These are phyloP conservation scores for Eumeta japonica DNA, from an alignment of 1,140 invertebrate species.

Conservation along the genomic window DNA sequence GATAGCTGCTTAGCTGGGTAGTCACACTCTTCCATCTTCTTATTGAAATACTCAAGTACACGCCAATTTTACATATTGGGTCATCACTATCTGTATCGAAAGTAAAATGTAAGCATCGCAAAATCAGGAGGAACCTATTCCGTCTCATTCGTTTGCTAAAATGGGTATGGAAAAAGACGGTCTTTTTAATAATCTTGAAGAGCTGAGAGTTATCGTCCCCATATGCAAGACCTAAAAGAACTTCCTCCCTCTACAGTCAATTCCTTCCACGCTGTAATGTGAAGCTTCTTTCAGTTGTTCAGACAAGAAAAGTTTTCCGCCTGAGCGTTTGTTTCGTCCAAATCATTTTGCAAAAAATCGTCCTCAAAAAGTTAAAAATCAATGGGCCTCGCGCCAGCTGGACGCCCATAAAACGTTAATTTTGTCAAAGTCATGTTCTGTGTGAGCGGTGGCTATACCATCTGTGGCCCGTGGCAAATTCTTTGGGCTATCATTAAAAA, in stretches of 20 bases:
- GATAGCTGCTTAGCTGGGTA: constrained; percentile 28
- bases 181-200: constrained; percentile 30
- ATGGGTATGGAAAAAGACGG: constrained; percentile 15
- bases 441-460: too few relatives aligned
- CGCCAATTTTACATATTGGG: constrained; percentile 13
- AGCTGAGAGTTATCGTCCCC: constrained; percentile 21
- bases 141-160: constrained; percentile 20
- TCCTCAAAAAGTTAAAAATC: constrained; percentile 12
- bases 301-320: too few relatives aligned
- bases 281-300: too few relatives aligned
- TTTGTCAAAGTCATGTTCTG: too few relatives aligned
- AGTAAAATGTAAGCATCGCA: constrained; percentile 22
- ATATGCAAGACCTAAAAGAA: constrained; percentile 29
- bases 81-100: constrained; percentile 11
- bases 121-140: constrained; percentile 26
- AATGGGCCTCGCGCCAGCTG: too few relatives aligned
- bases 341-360: constrained; percentile 5
- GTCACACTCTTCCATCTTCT: constrained; percentile 19
- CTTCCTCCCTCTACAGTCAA: constrained; percentile 16
- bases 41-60: constrained; percentile 25
- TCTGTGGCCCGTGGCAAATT: too few relatives aligned
- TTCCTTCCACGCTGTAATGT: constrained; percentile 17
- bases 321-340: constrained; percentile 7
- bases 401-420: too few relatives aligned
- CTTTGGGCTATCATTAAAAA: too few relatives aligned